These are phyloP conservation scores for Poeciliopsis retropinna DNA, from an alignment of 2,113 vertebrate species.

Conservation along the genomic window DNA sequence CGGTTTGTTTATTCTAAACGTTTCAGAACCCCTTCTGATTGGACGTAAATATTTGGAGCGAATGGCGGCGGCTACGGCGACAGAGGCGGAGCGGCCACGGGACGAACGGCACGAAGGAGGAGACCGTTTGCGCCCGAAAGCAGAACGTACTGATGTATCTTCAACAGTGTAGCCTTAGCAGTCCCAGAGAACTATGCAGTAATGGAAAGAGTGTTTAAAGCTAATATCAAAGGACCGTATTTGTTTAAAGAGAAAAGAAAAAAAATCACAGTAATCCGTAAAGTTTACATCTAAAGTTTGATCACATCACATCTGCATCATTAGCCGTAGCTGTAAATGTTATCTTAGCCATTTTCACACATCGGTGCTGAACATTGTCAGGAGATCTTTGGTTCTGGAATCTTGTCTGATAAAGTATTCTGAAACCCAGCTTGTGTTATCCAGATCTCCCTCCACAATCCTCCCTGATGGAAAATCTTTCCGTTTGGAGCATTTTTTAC, in stretches of 20 bases:
- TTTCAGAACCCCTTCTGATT: slow-evolving; percentile 18
- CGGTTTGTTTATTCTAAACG: not conserved
- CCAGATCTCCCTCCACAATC: too few species aligned
- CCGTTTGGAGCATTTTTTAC: too few species aligned
- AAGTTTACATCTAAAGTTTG: slow-evolving; percentile 19
- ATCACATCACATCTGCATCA: not conserved
- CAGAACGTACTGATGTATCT: not conserved
- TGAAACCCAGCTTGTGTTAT: too few species aligned
- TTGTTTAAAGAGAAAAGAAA: not conserved
- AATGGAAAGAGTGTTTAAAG: slow-evolving; percentile 11
- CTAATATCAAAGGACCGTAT: slow-evolving; percentile 17
- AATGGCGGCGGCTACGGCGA: not conserved
- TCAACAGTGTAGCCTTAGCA: slow-evolving; percentile 52
- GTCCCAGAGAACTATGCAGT: slow-evolving; percentile 58
- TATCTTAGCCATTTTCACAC: not conserved
- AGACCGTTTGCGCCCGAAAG: not conserved
- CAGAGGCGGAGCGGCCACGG: slow-evolving; percentile 8
- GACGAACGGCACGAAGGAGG: slow-evolving; percentile 7
- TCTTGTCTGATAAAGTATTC: too few species aligned
- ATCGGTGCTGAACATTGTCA: not conserved
- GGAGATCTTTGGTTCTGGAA: too few species aligned
- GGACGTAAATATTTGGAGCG: slow-evolving; percentile 16
- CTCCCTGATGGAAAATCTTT: too few species aligned
- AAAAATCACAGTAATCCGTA: not conserved
- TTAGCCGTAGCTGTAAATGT: not conserved